Percentiles rank a stretch among this genome's conserved stretches.
phyloP scores from a whole-genome alignment of 2,888 invertebrate genomes.

The Yponomeuta evonymella region DNA sequence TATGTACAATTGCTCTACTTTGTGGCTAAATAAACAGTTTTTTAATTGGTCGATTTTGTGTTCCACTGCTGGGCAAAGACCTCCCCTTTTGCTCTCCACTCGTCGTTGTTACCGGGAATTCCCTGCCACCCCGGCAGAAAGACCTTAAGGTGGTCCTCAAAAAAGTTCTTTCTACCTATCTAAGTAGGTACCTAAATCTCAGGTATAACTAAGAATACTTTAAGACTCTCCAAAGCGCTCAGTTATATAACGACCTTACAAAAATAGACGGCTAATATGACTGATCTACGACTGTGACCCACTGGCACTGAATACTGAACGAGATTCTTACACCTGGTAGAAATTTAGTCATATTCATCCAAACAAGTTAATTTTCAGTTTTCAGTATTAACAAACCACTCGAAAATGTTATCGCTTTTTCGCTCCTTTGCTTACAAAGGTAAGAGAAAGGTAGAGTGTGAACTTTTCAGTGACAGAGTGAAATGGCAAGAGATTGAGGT shows the following conservation, averaged over 20 bases:
- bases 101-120: too few species aligned
- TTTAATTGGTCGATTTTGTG: too few species aligned
- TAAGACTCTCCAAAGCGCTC: neutral
- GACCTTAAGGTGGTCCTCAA: too few species aligned
- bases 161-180: too few species aligned
- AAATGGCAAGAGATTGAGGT: conserved; percentile 4
- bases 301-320: conserved; percentile 8
- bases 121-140: too few species aligned
- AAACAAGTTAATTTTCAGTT: neutral
- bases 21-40: too few species aligned
- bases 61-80: too few species aligned
- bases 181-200: too few species aligned
- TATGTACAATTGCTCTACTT: too few species aligned
- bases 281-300: conserved; percentile 5
- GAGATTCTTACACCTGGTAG: neutral
- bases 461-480: neutral
- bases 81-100: too few species aligned
- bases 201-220: too few species aligned
- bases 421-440: neutral
- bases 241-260: neutral
- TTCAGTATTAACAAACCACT: neutral
- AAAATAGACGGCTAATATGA: neutral
- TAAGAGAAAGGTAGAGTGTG: neutral
- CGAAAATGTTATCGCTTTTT: neutral
- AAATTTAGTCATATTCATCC: neutral